Evolutionary conservation across 2,797 vertebrate species (phyloP).

Genomic region (Morus bassanus): DNA sequence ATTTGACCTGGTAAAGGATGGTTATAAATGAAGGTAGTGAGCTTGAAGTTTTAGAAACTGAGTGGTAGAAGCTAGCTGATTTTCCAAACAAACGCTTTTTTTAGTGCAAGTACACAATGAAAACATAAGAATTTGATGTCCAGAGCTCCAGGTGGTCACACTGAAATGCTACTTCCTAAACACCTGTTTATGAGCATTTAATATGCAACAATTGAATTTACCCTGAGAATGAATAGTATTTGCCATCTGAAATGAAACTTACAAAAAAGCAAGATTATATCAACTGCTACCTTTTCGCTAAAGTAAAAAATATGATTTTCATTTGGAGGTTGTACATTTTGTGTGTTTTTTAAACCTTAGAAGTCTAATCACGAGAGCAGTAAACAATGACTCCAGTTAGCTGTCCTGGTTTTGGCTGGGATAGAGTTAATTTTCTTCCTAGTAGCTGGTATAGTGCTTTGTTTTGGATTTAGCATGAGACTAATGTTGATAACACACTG

Average conservation of each 20-base stretch:
- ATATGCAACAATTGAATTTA: background rate
- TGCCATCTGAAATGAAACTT: background rate
- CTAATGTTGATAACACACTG: too few relatives aligned
- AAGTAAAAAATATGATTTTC: background rate
- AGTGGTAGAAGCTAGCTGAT: background rate
- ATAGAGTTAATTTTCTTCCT: too few relatives aligned
- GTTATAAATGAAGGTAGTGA: background rate
- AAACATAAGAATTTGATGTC: background rate
- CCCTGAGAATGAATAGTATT: background rate
- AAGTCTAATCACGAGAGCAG: background rate
- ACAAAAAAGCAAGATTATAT: background rate
- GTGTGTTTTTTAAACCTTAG: background rate
- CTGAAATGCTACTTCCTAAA: background rate
- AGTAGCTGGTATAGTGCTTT: too few relatives aligned
- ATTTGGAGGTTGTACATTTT: background rate
- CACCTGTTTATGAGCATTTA: background rate
- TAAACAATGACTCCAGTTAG: background rate
- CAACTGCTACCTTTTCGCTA: background rate
- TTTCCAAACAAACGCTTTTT: background rate
- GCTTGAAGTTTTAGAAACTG: background rate
- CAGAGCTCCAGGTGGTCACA: background rate
- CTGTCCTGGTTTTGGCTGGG: too few relatives aligned
- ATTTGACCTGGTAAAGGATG: background rate
- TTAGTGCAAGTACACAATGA: background rate
- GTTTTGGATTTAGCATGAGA: too few relatives aligned